Conservation (phyloP, 2,888 invertebrate species). For the Drosophila formosana region DNA sequence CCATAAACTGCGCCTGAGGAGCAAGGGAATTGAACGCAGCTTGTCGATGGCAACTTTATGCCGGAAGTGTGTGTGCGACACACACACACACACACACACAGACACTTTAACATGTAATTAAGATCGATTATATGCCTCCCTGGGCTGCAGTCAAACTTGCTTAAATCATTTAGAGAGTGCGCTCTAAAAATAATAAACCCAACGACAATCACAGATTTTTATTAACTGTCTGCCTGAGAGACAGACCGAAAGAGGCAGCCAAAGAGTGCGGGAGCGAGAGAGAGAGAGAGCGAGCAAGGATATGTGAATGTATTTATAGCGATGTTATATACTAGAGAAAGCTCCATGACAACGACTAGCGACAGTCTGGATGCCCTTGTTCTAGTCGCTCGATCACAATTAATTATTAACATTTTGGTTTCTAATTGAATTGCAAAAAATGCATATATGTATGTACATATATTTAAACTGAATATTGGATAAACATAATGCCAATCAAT, state of each 20-base stretch:
- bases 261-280: background rate
- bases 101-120: slow-evolving; percentile 52
- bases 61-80: slow-evolving; percentile 29
- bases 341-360: background rate
- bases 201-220: slow-evolving; percentile 31
- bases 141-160: slow-evolving; percentile 28
- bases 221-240: slow-evolving; percentile 24
- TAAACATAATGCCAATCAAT: too few relatives aligned
- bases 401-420: slow-evolving; percentile 1
- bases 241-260: background rate
- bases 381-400: background rate
- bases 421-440: too few relatives aligned
- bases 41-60: slow-evolving; percentile 16
- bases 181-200: slow-evolving; percentile 49
- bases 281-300: background rate
- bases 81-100: slow-evolving; percentile 3
- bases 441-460: too few relatives aligned
- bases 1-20: slow-evolving; percentile 23
- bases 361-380: background rate
- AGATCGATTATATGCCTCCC: slow-evolving; percentile 59
- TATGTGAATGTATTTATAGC: background rate
- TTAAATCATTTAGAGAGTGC: slow-evolving; percentile 48
- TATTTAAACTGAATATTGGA: too few relatives aligned
- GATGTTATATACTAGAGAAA: background rate
- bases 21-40: background rate